These are phyloP conservation scores for Cotesia typhae DNA, from an alignment of 1,140 invertebrate species.

Conservation along the genomic window DNA sequence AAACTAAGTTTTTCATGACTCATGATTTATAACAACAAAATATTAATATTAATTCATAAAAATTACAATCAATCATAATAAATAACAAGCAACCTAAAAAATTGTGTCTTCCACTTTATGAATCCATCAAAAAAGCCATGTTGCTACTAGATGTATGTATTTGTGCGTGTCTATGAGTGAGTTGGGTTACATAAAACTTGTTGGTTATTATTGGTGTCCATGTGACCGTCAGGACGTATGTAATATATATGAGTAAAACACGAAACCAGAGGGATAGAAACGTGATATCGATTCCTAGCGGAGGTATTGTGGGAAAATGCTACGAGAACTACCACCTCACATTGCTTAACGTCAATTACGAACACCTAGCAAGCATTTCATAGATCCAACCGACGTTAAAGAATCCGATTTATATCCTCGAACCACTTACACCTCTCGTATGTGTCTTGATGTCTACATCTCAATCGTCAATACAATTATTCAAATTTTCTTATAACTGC, in stretches of 20 bases:
- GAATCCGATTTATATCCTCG: slow-evolving; percentile 5
- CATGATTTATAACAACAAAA: no score
- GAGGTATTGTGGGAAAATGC: not conserved
- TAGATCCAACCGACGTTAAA: not conserved
- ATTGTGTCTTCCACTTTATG: no score
- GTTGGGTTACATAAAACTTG: not conserved
- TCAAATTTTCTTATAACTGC: no score
- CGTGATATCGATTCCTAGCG: slow-evolving; percentile 23
- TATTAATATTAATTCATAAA: no score
- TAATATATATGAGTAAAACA: not conserved
- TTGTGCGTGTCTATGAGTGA: not conserved
- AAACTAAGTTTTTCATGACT: no score
- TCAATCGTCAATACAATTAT: not conserved
- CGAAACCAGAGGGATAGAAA: not conserved
- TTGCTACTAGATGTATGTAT: not conserved
- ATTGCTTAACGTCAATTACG: slow-evolving; percentile 10
- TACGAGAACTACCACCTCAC: slow-evolving; percentile 7
- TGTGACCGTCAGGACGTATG: not conserved
- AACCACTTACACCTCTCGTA: not conserved
- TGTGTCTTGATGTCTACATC: not conserved
- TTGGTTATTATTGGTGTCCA: slow-evolving; percentile 17
- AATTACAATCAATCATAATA: no score
- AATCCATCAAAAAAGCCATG: no score
- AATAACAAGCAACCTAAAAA: no score
- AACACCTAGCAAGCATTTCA: not conserved